These are phyloP conservation scores for Heliconius erato DNA, from an alignment of 2,888 invertebrate genomes.

Conservation along the genomic window DNA sequence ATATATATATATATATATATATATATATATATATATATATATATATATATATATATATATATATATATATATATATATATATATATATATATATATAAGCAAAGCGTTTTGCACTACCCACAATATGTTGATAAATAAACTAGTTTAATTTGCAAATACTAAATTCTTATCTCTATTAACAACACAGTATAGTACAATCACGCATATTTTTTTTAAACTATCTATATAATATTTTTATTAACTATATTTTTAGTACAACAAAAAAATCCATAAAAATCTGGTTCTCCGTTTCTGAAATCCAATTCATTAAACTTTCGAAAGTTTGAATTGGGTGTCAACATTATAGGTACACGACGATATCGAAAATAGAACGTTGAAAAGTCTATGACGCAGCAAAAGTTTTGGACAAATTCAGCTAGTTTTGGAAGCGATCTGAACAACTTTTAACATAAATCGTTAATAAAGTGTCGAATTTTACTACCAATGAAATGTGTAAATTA, in stretches of 20 bases:
- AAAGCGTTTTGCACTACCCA: no score
- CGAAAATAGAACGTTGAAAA: constrained; percentile 45
- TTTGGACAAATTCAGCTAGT: constrained; percentile 48
- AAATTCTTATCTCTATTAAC: no score
- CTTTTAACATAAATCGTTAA: constrained; percentile 46
- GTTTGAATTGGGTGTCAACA: constrained; percentile 40
- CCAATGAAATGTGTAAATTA: constrained; percentile 5
- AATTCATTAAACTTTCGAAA: constrained; percentile 35
- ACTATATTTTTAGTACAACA: background rate
- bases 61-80: no score
- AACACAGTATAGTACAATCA: no score
- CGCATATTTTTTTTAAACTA: no score
- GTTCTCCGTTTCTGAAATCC: constrained; percentile 26
- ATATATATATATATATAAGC: no score
- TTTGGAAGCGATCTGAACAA: constrained; percentile 41
- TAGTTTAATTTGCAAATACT: no score
- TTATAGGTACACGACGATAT: constrained; percentile 43
- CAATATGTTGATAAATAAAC: no score
- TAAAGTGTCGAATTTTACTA: constrained; percentile 17
- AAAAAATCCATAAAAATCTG: background rate
- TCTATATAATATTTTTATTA: no score
- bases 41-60: no score
- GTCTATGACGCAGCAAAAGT: constrained; percentile 44
- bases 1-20: no score
- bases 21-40: no score